Conservation (phyloP, 2,888 invertebrate species). For the Gastrophysa polygoni region DNA sequence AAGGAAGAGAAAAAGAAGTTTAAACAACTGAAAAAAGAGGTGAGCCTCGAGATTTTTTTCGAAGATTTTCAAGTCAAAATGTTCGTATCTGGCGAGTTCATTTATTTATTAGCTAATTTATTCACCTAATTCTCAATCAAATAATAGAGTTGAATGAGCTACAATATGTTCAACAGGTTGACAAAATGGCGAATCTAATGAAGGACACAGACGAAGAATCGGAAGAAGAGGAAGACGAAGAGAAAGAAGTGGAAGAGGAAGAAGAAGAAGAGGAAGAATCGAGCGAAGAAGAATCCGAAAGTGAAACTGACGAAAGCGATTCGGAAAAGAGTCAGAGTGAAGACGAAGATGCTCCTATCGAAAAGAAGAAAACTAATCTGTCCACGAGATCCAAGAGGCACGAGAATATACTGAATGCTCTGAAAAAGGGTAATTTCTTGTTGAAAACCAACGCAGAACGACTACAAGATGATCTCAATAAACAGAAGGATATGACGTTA, state of each 20-base stretch:
- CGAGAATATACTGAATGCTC: conserved; percentile 77
- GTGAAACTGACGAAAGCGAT: conserved; percentile 67
- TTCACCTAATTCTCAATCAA: no score
- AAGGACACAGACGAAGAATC: conserved; percentile 77
- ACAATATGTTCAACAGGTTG: conserved; percentile 63
- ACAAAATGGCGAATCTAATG: conserved; percentile 89
- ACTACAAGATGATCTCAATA: conserved; percentile 82
- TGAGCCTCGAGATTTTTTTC: conserved; percentile 47
- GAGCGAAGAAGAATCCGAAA: conserved; percentile 71
- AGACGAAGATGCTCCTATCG: conserved; percentile 69
- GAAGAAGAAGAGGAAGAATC: conserved; percentile 65
- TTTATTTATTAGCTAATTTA: no score
- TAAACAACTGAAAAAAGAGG: conserved; percentile 83
- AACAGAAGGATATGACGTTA: conserved; percentile 80
- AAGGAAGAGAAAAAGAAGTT: conserved; percentile 83
- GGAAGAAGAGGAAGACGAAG: conserved; percentile 67
- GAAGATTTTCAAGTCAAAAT: background rate
- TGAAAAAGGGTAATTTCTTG: conserved; percentile 88
- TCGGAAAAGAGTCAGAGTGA: conserved; percentile 65
- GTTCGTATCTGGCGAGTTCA: no score
- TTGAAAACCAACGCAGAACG: conserved; percentile 88
- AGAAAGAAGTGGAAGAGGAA: conserved; percentile 64
- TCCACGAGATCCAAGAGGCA: conserved; percentile 72
- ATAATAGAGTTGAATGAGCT: no score
- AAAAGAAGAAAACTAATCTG: conserved; percentile 71